Base-by-base conservation (phyloP, 2,113 vertebrate species). In the Tringa solitaria region DNA sequence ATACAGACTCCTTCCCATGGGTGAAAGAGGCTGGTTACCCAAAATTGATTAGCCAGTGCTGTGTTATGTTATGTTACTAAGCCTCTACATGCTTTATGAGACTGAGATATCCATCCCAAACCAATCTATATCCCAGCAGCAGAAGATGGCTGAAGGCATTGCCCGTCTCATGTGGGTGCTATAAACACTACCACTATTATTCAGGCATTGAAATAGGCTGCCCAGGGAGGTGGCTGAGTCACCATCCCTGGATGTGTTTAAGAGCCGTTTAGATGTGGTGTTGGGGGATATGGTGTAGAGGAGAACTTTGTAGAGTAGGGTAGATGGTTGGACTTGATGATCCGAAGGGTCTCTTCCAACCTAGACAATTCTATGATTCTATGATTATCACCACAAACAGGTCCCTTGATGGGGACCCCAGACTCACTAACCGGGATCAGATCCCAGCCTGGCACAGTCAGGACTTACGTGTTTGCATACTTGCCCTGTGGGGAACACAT, bases 401-500 rank as follows among this genome's bases (percentile, higher is more conserved):
- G 45, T 27, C 12, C 32, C 19, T 70, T 0, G 0, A 59, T 17
- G 59, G 53, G 28, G 16, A 54, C 53, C 53, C 28, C 53, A 54
- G 10, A 54, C 28, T 18, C n/a, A 39, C 21, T 60, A 54, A 35
- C 12, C 0, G 0, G 9, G 22, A 35, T 33, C 4, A 43, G 35
- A 67, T 12, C 10, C 22, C 46, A 59, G 56, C 18, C 27, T 60
- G 63, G 22, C 16, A 59, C 21, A 70, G 33, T 33, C 35, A 57
- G 27, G 16, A 73, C 22, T 11, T 80, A 27, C 11, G 9, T 57
- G 27, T 82, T 77, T 86, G 28, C 13, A 14, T 22, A 33, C 10
- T 56, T n/a, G 2, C 4, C 21, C 13, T 21, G 6, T 12, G 18
- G 18, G 23, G 24, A 57, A 46, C 30, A 33, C 1, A 0, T 19